Base-by-base conservation (phyloP, 2,797 vertebrate genomes). In the Emydoidea blandingii region DNA sequence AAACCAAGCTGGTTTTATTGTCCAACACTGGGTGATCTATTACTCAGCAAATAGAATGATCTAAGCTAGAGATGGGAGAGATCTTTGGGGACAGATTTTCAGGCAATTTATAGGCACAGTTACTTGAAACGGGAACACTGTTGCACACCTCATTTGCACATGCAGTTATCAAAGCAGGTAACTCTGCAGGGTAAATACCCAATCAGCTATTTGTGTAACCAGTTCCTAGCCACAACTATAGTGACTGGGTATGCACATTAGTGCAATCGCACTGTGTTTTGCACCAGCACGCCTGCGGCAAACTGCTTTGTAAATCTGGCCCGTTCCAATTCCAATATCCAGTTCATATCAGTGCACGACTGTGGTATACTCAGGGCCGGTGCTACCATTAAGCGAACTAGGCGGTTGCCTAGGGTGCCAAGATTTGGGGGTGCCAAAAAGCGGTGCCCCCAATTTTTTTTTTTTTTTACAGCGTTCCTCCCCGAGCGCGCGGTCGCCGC, bases 41-140 rank as follows among this genome's bases (percentile, higher is more conserved):
- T 95, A 92, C 93, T 97, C 95, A 91, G 91, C 80, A 96, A 94
- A 94, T 83, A 94, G 91, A 96, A 96, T 92, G 62, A 95, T 95
- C 93, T 94, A 65, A 89, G 90, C 85, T 57, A 92, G 85, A 95
- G 79, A 87, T 86, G 81, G 95, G 93, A 94, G 76, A 95, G 90
- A 96, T 95, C 96, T 95, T 90, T 44, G 2, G 90, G 95, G 96
- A 96, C 83, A 96, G 83, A 95, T 97, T 97, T 95, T 81, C 74
- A 79, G 91, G 79, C 59, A 91, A 96, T 96, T 96, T 96, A 85
- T 78, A 81, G 94, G 21, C 85, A 79, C 41, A 81, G 19, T 95
- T 94, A 89, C 88, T 94, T 83, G 91, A 95, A 95, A 91, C 90
- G 89, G 72, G 91, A 96, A 53, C 88, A 93, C 79, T 1, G 0